phyloP scores from a whole-genome alignment of 2,797 vertebrate genomes.

The Vespertilio murinus region DNA sequence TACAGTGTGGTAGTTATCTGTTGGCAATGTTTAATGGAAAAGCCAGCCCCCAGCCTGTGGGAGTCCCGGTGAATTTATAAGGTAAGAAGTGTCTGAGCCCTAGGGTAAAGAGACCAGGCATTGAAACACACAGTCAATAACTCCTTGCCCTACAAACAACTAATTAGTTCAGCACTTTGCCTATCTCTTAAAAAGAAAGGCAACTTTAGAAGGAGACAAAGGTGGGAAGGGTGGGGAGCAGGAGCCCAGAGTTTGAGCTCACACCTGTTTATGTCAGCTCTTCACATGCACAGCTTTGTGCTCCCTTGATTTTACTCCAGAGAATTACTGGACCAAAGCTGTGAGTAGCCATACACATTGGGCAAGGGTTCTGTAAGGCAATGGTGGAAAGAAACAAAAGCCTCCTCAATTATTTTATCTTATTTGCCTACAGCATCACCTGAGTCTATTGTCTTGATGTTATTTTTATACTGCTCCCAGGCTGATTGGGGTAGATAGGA shows the following conservation, averaged over 20 bases:
- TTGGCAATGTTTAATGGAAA: neutral
- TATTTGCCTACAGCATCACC: neutral
- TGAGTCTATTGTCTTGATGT: conserved; percentile 15
- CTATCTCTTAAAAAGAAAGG: neutral
- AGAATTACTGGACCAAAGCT: neutral
- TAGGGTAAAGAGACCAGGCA: neutral
- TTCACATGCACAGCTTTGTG: neutral
- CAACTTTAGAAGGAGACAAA: neutral
- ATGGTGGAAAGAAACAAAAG: neutral
- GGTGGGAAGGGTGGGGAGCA: neutral
- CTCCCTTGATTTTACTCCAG: neutral
- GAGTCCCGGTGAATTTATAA: neutral
- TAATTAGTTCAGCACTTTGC: neutral
- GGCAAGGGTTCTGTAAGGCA: neutral
- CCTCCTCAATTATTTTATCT: neutral
- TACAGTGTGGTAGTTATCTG: neutral
- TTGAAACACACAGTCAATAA: neutral
- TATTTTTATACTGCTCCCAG: neutral
- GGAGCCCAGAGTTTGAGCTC: neutral
- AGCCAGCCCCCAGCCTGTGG: neutral
- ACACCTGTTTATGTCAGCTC: neutral
- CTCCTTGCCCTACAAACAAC: neutral
- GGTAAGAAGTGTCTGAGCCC: neutral
- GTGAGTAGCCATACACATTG: neutral
- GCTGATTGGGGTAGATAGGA: neutral